phyloP scores from a whole-genome alignment of 1,140 invertebrate species.

The Tetragonula clypearis region DNA sequence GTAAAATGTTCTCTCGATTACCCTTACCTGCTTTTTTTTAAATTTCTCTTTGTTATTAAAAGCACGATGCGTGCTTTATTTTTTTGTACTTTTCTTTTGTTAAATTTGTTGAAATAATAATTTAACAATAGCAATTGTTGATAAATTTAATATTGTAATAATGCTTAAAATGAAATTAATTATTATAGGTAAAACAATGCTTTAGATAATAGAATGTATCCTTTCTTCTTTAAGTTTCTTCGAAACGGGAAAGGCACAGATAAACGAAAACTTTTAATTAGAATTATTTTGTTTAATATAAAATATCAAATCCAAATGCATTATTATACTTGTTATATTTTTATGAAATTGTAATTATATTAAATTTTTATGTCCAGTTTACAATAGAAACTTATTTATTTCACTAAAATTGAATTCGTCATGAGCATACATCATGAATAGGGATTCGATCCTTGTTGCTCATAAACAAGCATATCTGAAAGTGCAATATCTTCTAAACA shows the following conservation, averaged over 20 bases:
- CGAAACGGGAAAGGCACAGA: not conserved
- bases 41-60: constrained; percentile 35
- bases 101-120: not conserved
- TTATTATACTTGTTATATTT: not conserved
- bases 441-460: not conserved
- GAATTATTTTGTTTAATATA: not conserved
- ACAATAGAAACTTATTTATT: not conserved
- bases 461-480: constrained; percentile 16
- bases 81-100: not conserved
- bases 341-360: not conserved
- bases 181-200: too few species aligned
- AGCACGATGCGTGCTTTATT: not conserved
- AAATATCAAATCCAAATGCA: not conserved
- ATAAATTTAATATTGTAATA: too few species aligned
- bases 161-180: not conserved
- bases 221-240: not conserved
- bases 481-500: constrained; percentile 58
- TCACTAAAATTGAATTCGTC: not conserved
- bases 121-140: not conserved
- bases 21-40: constrained; percentile 51
- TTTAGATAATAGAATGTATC: not conserved
- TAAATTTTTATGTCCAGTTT: not conserved
- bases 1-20: constrained; percentile 77
- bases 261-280: not conserved
- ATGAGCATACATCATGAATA: not conserved